Evolutionary conservation across 2,113 vertebrate genomes (phyloP).

Genomic region (Neolamprologus sp.): DNA sequence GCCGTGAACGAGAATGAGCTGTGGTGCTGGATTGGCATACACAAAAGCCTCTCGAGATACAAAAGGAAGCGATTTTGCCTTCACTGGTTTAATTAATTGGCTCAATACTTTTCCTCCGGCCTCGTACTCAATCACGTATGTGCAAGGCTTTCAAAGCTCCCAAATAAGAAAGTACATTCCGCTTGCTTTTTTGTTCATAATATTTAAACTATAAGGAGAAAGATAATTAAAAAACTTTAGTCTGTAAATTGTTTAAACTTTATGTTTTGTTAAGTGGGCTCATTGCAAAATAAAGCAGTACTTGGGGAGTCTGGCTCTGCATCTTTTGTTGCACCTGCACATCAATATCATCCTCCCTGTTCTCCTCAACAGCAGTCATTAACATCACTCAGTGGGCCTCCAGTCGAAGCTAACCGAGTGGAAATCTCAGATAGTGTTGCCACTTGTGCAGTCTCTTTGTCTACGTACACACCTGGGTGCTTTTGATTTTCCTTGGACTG

Average conservation of each 20-base stretch:
- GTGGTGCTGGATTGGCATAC: neutral
- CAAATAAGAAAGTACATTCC: neutral
- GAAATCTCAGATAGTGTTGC: conserved; percentile 19
- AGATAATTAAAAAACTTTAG: neutral
- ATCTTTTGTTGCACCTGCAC: conserved; percentile 22
- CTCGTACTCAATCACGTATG: neutral
- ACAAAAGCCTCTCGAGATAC: neutral
- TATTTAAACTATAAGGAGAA: neutral
- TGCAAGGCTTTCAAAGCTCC: neutral
- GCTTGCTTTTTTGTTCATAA: neutral
- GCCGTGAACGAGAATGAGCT: neutral
- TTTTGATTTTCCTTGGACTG: neutral
- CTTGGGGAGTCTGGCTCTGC: neutral
- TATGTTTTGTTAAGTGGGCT: neutral
- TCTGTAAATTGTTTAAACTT: neutral
- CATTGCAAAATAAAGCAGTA: neutral
- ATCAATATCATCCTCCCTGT: conserved; percentile 8
- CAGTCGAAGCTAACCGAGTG: conserved; percentile 29
- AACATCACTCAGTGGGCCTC: conserved; percentile 27
- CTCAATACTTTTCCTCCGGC: neutral
- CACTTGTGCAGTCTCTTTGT: neutral
- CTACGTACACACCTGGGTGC: conserved; percentile 16
- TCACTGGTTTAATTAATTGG: neutral
- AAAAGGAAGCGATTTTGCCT: neutral
- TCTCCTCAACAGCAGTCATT: conserved; percentile 28